Conservation (phyloP, 2,113 vertebrate genomes). For the Bolborhynchus lineola region DNA sequence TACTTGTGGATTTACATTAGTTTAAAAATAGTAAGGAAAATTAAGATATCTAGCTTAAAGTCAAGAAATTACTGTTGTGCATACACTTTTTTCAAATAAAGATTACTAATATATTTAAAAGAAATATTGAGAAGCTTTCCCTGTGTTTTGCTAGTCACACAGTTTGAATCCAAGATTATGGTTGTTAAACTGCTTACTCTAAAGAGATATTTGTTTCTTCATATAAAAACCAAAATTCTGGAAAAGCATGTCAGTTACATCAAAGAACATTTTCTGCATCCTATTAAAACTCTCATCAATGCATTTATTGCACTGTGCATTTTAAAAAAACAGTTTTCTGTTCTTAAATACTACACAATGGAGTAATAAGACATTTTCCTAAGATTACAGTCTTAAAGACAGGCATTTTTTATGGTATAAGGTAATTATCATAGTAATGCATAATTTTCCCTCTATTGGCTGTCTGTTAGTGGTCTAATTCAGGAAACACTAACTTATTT, state of each 20-base stretch:
- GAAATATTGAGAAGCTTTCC: not conserved
- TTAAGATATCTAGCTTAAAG: not conserved
- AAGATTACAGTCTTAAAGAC: slow-evolving; percentile 17
- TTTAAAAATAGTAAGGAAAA: not conserved
- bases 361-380: slow-evolving; percentile 13
- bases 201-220: not conserved
- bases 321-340: slow-evolving; percentile 41
- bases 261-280: not conserved
- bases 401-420: slow-evolving; percentile 15
- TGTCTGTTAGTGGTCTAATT: slow-evolving; percentile 50
- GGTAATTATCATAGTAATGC: slow-evolving; percentile 45
- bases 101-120: not conserved
- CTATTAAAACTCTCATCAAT: not conserved
- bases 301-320: not conserved
- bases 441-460: slow-evolving; percentile 53
- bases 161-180: not conserved
- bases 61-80: not conserved
- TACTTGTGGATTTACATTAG: not conserved
- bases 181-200: not conserved
- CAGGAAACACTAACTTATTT: slow-evolving; percentile 43
- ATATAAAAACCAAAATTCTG: not conserved
- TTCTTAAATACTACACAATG: slow-evolving; percentile 6
- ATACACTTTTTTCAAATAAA: not conserved
- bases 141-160: not conserved
- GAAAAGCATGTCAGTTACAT: not conserved